Evolutionary conservation across 2,888 invertebrate genomes (phyloP), one percentile per base, ranked within the genome.

Genomic region (Idaea biselata): DNA sequence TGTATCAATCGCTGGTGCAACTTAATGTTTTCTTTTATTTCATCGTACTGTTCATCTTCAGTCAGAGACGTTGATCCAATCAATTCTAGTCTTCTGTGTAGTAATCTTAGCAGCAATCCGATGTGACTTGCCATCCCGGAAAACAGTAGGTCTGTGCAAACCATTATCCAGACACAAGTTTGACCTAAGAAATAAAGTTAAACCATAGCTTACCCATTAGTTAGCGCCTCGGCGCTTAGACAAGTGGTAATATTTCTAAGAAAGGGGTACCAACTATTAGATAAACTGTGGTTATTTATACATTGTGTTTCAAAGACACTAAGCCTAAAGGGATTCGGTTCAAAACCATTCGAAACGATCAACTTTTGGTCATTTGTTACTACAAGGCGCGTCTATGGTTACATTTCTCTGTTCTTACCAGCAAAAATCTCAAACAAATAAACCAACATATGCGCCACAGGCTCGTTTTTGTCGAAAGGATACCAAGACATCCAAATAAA

Each of bases 401-500:
- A 25, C 25, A 25, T 3, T 25, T 25, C 25, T 25, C 25, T 25
- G 25, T 44, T 44, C 56, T 81, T 69, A 90, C 91, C 91, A 25
- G 87, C 86, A 66, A 86, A 84, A 65, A 89, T 81, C 75, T 92
- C 92, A 69, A 91, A 91, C 0, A 90, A 69, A 73, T 91, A 92
- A 32, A 88, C 89, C 7, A 77, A 73, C 53, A 86, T 63, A 64
- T 91, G 92, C 1, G 83, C 84, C 7, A 88, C 6, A 0, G 84
- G 79, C 54, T 86, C 63, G 61, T 82, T 76, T 73, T 90, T 92
- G 71, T 92, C 88, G 64, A 91, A 92, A 6, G 92, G 92, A 61
- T 92, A 92, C 92, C 92, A 91, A 1, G 89, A 88, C 18, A 80
- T 75, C 92, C 92, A 92, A 18, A 91, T 86, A 63, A 76, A 89